These are phyloP conservation scores for Urophycis tenuis DNA, from an alignment of 2,797 vertebrate genomes.

Conservation along the genomic window DNA sequence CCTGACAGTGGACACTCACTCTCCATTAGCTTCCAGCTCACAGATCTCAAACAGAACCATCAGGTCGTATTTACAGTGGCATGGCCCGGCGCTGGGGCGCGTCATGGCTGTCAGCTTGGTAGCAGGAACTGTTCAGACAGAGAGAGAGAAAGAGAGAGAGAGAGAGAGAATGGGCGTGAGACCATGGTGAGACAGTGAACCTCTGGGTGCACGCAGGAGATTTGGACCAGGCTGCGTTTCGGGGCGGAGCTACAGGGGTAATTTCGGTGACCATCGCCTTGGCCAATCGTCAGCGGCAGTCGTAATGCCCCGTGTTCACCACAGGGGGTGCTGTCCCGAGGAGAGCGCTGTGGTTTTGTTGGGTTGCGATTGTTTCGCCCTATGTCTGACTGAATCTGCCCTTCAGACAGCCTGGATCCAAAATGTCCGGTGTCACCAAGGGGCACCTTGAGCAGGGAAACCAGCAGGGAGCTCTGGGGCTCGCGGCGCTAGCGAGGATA, in stretches of 20 bases:
- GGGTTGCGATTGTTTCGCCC: neutral
- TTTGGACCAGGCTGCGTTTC: neutral
- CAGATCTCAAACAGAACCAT: conserved; percentile 98
- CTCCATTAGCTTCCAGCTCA: conserved; percentile 94
- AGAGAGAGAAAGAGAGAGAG: conserved; percentile 17
- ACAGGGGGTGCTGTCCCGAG: neutral
- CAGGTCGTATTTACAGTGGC: conserved; percentile 93
- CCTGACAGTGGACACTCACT: conserved; percentile 75
- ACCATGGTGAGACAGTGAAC: neutral
- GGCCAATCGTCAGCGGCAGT: neutral
- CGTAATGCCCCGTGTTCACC: neutral
- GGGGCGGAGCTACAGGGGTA: neutral
- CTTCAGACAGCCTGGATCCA: conserved; percentile 1
- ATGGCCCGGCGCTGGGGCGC: conserved; percentile 80
- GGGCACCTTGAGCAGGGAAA: neutral
- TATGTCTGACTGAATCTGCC: neutral
- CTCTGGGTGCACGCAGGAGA: neutral
- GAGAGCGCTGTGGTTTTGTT: neutral
- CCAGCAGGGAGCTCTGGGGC: neutral
- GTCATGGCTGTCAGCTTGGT: conserved; percentile 89
- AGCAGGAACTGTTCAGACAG: conserved; percentile 79
- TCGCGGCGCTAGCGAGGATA: neutral
- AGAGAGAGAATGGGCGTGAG: conserved; percentile 3
- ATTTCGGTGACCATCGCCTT: no score
- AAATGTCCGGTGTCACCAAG: neutral